phyloP scores from a whole-genome alignment of 64 coral and sea anemone genomes.

The Pocillopora verrucosa region DNA sequence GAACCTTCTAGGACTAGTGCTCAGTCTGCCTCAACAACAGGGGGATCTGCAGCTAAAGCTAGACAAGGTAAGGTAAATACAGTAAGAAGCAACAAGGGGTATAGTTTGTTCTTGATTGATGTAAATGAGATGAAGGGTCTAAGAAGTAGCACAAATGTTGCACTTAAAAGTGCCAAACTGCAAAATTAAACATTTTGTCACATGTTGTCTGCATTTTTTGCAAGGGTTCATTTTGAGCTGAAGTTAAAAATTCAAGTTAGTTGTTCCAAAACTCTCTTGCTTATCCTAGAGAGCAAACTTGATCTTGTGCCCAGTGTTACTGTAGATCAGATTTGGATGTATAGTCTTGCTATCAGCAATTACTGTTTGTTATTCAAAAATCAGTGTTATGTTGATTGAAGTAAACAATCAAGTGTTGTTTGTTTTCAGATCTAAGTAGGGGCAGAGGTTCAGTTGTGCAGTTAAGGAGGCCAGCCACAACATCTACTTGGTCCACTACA shows the following conservation, averaged over 20 bases:
- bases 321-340: too few species aligned
- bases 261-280: too few species aligned
- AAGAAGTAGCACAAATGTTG: too few species aligned
- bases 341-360: too few species aligned
- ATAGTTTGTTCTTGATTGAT: not conserved
- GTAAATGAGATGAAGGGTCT: not conserved
- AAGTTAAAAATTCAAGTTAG: too few species aligned
- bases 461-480: constrained; percentile 40
- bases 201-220: too few species aligned
- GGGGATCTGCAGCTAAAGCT: not conserved
- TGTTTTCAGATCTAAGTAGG: constrained; percentile 1
- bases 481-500: constrained; percentile 12
- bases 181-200: too few species aligned
- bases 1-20: not conserved
- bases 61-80: not conserved
- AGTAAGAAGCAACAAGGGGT: too few species aligned
- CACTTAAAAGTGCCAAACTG: too few species aligned
- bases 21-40: not conserved
- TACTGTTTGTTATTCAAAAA: not conserved
- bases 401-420: not conserved
- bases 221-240: too few species aligned
- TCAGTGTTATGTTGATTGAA: not conserved
- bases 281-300: too few species aligned
- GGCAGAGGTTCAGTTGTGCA: constrained; percentile 36
- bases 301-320: too few species aligned